Evolutionary conservation across 2,888 invertebrate species (phyloP), one percentile per base, ranked within the genome.

Genomic region (Thymelicus lineola): DNA sequence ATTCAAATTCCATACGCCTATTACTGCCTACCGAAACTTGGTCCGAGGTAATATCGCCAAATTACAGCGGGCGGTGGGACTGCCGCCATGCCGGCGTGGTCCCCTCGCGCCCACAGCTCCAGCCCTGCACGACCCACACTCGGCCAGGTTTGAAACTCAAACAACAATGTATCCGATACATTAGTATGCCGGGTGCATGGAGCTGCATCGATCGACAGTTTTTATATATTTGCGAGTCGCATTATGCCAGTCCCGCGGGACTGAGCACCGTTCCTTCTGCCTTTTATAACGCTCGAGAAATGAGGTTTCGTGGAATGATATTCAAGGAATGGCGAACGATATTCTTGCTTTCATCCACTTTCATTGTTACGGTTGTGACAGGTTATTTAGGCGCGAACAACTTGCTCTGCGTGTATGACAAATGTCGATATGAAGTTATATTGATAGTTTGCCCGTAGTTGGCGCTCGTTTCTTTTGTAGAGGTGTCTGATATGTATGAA

Each of bases 141-240:
- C 17, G 53, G 53, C 53, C 53, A 53, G 53, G 9, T 7, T 20
- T 60, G 17, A 20, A n/a, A 60, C 60, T 42, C 59, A 7, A 7
- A 42, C 14, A 42, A 60, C 53, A 53, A 17, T 36, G 36, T 48
- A 20, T 42, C 20, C 53, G 48, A 28, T 35, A 53, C 64, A 67
- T 67, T 38, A 67, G 66, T 53, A 67, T 60, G 59, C 66, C 48
- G 53, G 7, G 17, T 58, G 66, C 60, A 67, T 42, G 62, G 48
- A 45, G 66, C 53, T 67, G 66, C 66, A 67, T 67, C 66, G 66
- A 67, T 67, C 60, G 60, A 36, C 42, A 53, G 59, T 46, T 66
- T 67, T 66, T 67, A 60, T 60, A 60, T 60, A 42, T 60, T 60
- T 60, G 50, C 17, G 48, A 67, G 60, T 14, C 66, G 53, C 53